Conservation (phyloP, 2,888 invertebrate genomes). For the Oligia latruncula region DNA sequence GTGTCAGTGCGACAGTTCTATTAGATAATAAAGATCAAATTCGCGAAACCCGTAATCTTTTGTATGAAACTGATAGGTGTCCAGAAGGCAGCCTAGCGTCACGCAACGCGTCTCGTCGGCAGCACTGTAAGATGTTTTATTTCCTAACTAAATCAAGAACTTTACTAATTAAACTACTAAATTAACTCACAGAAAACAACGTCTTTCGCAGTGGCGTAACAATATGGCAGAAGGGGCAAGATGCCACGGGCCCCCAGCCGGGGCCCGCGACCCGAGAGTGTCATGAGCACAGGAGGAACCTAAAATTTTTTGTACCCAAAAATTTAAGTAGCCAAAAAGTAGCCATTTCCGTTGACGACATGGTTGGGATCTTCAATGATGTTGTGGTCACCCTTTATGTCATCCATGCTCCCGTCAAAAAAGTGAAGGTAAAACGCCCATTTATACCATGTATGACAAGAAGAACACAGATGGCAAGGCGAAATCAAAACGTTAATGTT, state of each 20-base stretch:
- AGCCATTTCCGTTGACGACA: too few relatives aligned
- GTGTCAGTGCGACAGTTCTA: not conserved
- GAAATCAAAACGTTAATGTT: not conserved
- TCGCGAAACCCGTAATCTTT: not conserved
- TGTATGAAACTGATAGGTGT: not conserved
- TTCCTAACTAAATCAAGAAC: not conserved
- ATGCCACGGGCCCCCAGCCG: too few relatives aligned
- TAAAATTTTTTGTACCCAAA: too few relatives aligned
- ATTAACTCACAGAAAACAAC: constrained; percentile 28
- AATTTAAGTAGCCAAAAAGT: too few relatives aligned
- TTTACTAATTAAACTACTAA: constrained; percentile 6
- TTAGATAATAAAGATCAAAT: not conserved
- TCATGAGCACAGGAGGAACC: too few relatives aligned
- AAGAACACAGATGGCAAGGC: not conserved
- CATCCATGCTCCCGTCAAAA: too few relatives aligned
- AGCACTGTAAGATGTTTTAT: not conserved
- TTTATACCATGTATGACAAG: not conserved
- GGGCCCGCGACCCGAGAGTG: too few relatives aligned
- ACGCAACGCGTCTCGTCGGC: too few relatives aligned
- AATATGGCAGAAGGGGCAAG: too few relatives aligned
- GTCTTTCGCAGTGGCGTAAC: not conserved
- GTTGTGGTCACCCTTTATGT: too few relatives aligned
- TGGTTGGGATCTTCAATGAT: too few relatives aligned
- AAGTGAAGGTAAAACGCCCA: too few relatives aligned
- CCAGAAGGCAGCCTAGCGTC: not conserved